Base-by-base conservation (phyloP, 2,113 vertebrate genomes). In the Mobula hypostoma region DNA sequence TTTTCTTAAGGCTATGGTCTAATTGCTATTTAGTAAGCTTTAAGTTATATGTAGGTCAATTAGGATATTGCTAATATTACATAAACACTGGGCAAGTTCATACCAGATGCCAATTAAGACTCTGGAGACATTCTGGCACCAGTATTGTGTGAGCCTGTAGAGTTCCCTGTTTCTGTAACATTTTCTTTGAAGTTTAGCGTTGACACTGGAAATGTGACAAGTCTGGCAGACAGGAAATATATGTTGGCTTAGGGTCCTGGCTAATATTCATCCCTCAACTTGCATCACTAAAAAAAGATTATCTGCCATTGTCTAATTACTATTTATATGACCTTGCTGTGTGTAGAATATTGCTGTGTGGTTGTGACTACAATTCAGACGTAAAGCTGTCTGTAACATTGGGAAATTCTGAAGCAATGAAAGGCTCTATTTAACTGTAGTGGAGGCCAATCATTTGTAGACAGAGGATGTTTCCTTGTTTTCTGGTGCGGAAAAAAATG, bases 71-170 rank as follows among this genome's bases (percentile, higher is more conserved):
- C 85, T 66, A 29, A 61, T 90, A 12, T 90, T 90, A 90, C 14
- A n/a, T 90, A 90, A 90, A 90, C 85, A 90, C 61, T 90, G 85
- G 61, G 17, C 61, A 68, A 90, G 85, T 90, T 90, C 61, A 68
- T 90, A 90, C n/a, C 85, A 68, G 61, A 90, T 90, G 85, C 12
- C 61, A 90, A 66, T 90, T 90, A 90, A 90, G 85, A 90, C 66
- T 90, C 85, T 66, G 85, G 85, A 87, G 61, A 66, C 85, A 36
- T 90, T 90, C 63, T 90, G 85, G 85, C 85, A 66, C 85, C 85
- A 68, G 29, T 32, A n/a, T 68, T 66, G 29, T 90, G 14, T 17
- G 29, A 19, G 85, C 29, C 85, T 90, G 58, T 29, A 90, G 85
- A 90, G 85, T 32, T 90, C 61, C 15, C 19, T 90, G 61, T 90